These are phyloP conservation scores for Liasis olivaceus DNA, from an alignment of 2,797 vertebrate genomes.

Conservation along the genomic window DNA sequence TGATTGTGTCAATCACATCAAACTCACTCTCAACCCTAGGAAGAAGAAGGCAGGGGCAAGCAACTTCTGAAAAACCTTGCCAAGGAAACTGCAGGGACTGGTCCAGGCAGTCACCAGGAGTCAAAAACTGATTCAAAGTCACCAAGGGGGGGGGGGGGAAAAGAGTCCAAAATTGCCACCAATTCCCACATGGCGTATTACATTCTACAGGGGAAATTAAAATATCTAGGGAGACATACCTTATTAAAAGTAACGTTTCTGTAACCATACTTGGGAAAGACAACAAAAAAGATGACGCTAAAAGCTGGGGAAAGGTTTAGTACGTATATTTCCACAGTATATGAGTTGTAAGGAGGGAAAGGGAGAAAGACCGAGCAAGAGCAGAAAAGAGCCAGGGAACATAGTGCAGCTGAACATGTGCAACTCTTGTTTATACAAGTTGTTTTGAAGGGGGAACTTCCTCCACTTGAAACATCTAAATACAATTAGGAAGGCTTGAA, in stretches of 20 bases:
- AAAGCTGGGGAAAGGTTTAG: not conserved
- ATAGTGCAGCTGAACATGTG: conserved; percentile 52
- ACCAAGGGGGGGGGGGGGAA: no score
- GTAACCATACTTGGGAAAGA: not conserved
- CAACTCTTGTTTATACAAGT: conserved; percentile 56
- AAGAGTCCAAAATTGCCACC: not conserved
- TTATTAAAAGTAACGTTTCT: not conserved
- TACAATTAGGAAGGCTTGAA: conserved; percentile 44
- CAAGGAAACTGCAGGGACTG: no score
- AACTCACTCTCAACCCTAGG: no score
- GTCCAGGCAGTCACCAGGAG: no score
- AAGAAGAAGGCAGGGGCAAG: no score
- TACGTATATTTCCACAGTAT: not conserved
- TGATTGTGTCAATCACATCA: no score
- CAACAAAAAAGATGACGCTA: not conserved
- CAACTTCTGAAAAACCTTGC: no score
- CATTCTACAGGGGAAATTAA: not conserved
- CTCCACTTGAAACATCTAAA: conserved; percentile 44
- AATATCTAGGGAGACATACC: not conserved
- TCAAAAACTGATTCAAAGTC: no score
- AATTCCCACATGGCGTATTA: not conserved
- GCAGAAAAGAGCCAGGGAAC: conserved; percentile 49
- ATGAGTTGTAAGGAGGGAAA: conserved; percentile 23
- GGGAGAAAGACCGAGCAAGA: conserved; percentile 48
- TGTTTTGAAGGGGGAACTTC: conserved; percentile 60